These are phyloP conservation scores for Lophius americanus DNA, from an alignment of 2,797 vertebrate species.

Conservation along the genomic window DNA sequence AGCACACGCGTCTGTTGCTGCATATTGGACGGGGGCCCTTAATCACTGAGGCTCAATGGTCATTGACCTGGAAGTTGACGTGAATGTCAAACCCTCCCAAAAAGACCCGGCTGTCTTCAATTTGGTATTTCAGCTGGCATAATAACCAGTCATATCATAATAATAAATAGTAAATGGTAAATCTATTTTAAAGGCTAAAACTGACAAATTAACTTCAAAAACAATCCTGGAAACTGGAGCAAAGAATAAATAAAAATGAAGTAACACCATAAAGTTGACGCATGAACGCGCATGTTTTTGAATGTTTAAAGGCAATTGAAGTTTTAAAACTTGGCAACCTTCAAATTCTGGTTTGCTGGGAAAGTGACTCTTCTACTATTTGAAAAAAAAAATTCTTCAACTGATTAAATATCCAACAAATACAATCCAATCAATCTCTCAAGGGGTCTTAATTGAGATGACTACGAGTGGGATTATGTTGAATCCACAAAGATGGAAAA, in stretches of 20 bases:
- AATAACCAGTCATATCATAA: slow-evolving; percentile 49
- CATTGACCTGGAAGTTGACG: slow-evolving; percentile 81
- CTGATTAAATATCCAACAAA: not conserved
- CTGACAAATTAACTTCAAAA: slow-evolving; percentile 28
- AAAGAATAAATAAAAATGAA: not conserved
- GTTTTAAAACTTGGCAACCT: not conserved
- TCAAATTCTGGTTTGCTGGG: not conserved
- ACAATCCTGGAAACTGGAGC: not conserved
- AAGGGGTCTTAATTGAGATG: not conserved
- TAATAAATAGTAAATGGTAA: slow-evolving; percentile 36
- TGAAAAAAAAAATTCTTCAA: not conserved
- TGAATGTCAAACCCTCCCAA: slow-evolving; percentile 74
- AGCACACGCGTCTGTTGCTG: slow-evolving; percentile 72
- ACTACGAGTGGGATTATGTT: not conserved
- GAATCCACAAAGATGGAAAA: not conserved
- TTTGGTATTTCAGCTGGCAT: slow-evolving; percentile 45
- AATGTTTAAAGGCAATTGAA: not conserved
- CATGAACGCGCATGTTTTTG: not conserved
- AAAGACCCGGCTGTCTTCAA: slow-evolving; percentile 73
- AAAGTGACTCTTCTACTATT: not conserved
- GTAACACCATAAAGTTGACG: not conserved
- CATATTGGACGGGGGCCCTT: slow-evolving; percentile 73
- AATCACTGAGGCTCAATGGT: slow-evolving; percentile 77
- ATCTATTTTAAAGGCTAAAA: slow-evolving; percentile 17
- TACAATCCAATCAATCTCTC: not conserved